These are phyloP conservation scores for Drosophila ercepeae DNA, from an alignment of 1,140 invertebrate species.

Conservation along the genomic window DNA sequence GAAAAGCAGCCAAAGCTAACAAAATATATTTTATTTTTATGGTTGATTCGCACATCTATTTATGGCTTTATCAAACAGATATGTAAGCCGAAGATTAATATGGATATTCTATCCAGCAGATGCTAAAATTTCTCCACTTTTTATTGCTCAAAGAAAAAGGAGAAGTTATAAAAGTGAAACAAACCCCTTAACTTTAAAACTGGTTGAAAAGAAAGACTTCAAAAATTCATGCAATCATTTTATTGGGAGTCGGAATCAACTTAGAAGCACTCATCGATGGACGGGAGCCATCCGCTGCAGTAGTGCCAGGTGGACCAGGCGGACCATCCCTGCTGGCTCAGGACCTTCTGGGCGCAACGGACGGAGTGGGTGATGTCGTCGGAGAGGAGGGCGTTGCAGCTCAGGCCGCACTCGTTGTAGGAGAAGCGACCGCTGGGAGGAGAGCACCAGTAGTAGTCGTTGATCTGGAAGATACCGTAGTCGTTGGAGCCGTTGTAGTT, in stretches of 20 bases:
- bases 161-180: neutral
- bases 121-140: slow-evolving; percentile 25
- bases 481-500: slow-evolving; percentile 4
- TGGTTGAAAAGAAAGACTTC: neutral
- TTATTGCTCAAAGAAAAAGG: neutral
- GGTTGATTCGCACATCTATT: slow-evolving; percentile 9
- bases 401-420: slow-evolving; percentile 4
- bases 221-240: neutral
- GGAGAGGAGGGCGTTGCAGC: slow-evolving; percentile 1
- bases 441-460: slow-evolving; percentile 1
- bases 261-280: slow-evolving; percentile 1
- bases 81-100: slow-evolving; percentile 5
- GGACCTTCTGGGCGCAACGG: neutral
- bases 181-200: neutral
- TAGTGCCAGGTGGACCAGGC: slow-evolving; percentile 4
- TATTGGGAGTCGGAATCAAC: neutral
- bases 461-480: slow-evolving; percentile 3
- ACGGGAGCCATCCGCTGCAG: neutral
- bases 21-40: slow-evolving; percentile 28
- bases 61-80: slow-evolving; percentile 26
- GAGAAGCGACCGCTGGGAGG: slow-evolving; percentile 1
- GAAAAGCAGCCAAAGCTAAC: slow-evolving; percentile 21
- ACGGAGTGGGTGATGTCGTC: slow-evolving; percentile 2
- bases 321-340: neutral
- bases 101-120: slow-evolving; percentile 34